phyloP scores from a whole-genome alignment of 2,113 vertebrate genomes.

The Lipophrys pholis region DNA sequence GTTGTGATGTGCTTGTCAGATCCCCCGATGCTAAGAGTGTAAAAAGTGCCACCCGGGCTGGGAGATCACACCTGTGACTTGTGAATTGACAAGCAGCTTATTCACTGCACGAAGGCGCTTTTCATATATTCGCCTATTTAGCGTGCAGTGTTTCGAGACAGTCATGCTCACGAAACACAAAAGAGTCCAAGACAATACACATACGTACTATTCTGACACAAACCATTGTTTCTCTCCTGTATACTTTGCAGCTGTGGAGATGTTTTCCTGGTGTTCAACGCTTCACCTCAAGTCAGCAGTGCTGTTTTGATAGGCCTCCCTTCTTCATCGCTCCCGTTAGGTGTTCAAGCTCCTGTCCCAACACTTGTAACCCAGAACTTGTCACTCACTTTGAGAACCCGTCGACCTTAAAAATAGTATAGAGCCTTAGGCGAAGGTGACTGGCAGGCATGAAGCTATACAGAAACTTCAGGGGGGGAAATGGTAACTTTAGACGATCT shows the following conservation, averaged over 20 bases:
- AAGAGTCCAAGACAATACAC: too few relatives aligned
- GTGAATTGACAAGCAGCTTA: too few relatives aligned
- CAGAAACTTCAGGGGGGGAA: background rate
- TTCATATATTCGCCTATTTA: too few relatives aligned
- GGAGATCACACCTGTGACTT: background rate
- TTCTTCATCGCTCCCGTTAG: too few relatives aligned
- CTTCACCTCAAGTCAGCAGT: slow-evolving; percentile 20
- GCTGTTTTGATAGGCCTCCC: background rate
- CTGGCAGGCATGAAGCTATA: background rate
- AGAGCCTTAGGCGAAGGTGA: background rate
- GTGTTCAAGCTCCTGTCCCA: background rate
- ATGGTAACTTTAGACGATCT: background rate
- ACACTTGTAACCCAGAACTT: background rate
- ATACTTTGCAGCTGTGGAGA: background rate
- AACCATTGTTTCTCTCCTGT: background rate
- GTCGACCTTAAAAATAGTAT: background rate
- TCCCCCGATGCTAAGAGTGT: background rate
- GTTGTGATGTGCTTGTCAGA: background rate
- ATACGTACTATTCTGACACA: background rate
- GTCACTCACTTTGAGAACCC: slow-evolving; percentile 12
- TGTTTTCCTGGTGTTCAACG: slow-evolving; percentile 5
- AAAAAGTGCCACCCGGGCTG: background rate
- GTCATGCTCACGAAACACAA: too few relatives aligned
- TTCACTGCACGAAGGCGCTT: too few relatives aligned
- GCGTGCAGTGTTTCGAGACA: too few relatives aligned